phyloP scores from a whole-genome alignment of 1,140 invertebrate species.

The Zaprionus davidi region DNA sequence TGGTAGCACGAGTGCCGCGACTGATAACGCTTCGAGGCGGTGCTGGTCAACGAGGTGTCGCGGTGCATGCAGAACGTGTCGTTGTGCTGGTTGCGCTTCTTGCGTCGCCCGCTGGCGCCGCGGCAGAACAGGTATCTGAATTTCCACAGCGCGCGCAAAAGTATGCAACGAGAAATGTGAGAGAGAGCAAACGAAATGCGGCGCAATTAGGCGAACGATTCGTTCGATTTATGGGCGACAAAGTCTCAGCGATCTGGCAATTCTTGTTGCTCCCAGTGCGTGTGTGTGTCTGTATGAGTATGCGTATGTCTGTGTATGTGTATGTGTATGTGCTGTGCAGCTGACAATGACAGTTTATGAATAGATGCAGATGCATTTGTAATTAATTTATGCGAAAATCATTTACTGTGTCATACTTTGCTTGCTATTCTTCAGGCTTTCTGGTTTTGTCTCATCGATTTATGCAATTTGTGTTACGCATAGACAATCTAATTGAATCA shows the following conservation, averaged over 20 bases:
- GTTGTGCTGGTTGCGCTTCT: conserved; percentile 70
- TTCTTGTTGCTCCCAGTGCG: not conserved
- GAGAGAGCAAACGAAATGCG: not conserved
- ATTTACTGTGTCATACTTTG: not conserved
- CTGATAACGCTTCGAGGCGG: conserved; percentile 77
- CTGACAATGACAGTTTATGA: not conserved
- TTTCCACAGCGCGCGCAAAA: not conserved
- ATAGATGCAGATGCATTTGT: not conserved
- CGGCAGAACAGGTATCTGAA: conserved; percentile 81
- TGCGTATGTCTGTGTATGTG: not conserved
- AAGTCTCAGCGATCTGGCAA: not conserved
- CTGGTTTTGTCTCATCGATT: not conserved
- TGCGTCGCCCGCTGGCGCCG: conserved; percentile 61
- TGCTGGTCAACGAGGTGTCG: conserved; percentile 82
- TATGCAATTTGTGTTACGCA: not conserved
- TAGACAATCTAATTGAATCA: conserved; percentile 1
- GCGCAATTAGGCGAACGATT: conserved; percentile 1
- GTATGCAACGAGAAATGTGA: conserved; percentile 1
- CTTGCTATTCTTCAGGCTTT: not conserved
- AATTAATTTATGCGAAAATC: conserved; percentile 8
- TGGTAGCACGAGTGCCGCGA: conserved; percentile 78
- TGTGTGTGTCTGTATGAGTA: not conserved
- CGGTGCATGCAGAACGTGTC: conserved; percentile 81
- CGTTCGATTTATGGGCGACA: not conserved
- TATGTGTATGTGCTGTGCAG: not conserved